Conservation (phyloP, 2,797 vertebrate species). For the Leptodactylus fallax region DNA sequence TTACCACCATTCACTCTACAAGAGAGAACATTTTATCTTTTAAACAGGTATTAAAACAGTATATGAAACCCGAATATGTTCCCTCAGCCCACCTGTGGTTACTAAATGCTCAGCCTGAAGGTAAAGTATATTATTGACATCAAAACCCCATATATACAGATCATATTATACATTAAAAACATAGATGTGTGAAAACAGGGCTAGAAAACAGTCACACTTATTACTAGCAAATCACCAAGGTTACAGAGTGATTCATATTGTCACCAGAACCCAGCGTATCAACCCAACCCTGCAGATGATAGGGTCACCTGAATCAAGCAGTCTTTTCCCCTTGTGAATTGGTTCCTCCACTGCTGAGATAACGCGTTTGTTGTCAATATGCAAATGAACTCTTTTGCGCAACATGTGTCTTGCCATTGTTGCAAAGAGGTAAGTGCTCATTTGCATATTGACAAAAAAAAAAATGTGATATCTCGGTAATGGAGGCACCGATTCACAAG, state of each 20-base stretch:
- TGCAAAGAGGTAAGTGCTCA: too few species aligned
- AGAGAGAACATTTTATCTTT: neutral
- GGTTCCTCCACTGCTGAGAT: too few species aligned
- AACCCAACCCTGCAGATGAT: too few species aligned
- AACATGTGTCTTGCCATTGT: too few species aligned
- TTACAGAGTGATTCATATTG: neutral
- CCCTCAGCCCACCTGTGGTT: conserved; percentile 61
- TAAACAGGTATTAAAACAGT: conserved; percentile 60
- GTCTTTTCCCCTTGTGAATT: too few species aligned
- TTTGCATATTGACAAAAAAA: too few species aligned
- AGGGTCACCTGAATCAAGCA: too few species aligned
- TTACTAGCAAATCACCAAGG: neutral
- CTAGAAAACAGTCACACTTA: neutral
- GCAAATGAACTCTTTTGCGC: too few species aligned
- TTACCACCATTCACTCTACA: neutral
- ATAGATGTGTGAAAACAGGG: neutral
- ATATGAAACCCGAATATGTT: conserved; percentile 57
- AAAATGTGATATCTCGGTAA: too few species aligned
- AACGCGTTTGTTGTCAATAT: too few species aligned
- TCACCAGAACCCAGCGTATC: too few species aligned
- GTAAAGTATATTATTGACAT: conserved; percentile 35
- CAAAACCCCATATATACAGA: neutral
- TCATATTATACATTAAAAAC: neutral
- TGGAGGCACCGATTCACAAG: too few species aligned
- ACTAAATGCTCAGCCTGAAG: conserved; percentile 54